phyloP scores from a whole-genome alignment of 2,797 vertebrate species.

The Peromyscus aztecus region DNA sequence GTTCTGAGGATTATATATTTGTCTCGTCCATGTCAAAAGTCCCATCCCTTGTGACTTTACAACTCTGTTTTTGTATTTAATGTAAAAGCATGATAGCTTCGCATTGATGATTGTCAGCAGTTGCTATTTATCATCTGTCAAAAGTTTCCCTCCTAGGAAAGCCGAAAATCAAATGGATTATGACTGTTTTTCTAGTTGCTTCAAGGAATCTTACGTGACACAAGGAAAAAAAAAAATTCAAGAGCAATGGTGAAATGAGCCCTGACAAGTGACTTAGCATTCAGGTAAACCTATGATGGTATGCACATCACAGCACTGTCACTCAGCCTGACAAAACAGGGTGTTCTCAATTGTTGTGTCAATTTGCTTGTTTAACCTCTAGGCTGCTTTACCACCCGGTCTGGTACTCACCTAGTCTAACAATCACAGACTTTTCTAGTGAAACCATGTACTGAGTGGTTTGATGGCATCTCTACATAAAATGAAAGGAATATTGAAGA shows the following conservation, averaged over 20 bases:
- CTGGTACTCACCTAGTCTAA: conserved; percentile 50
- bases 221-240: conserved; percentile 89
- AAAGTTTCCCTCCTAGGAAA: conserved; percentile 94
- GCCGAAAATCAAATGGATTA: conserved; percentile 96
- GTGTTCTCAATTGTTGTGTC: conserved; percentile 84
- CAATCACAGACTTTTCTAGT: conserved; percentile 59
- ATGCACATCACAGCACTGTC: conserved; percentile 84
- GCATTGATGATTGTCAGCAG: conserved; percentile 95
- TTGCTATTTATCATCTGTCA: conserved; percentile 98
- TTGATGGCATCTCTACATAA: conserved; percentile 32
- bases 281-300: conserved; percentile 85
- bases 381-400: conserved; percentile 82
- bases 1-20: conserved; percentile 92
- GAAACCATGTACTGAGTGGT: conserved; percentile 37
- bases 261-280: conserved; percentile 93
- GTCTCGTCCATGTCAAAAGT: conserved; percentile 92
- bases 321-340: conserved; percentile 80
- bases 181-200: conserved; percentile 93
- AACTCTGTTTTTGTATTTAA: conserved; percentile 94
- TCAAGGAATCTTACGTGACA: conserved; percentile 94
- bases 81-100: conserved; percentile 93
- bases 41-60: conserved; percentile 94
- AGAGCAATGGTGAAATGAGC: conserved; percentile 90
- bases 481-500: not conserved
- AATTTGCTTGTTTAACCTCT: conserved; percentile 85